These are phyloP conservation scores for Petrolisthes cinctipes DNA, from an alignment of 2,888 invertebrate species.

Conservation along the genomic window DNA sequence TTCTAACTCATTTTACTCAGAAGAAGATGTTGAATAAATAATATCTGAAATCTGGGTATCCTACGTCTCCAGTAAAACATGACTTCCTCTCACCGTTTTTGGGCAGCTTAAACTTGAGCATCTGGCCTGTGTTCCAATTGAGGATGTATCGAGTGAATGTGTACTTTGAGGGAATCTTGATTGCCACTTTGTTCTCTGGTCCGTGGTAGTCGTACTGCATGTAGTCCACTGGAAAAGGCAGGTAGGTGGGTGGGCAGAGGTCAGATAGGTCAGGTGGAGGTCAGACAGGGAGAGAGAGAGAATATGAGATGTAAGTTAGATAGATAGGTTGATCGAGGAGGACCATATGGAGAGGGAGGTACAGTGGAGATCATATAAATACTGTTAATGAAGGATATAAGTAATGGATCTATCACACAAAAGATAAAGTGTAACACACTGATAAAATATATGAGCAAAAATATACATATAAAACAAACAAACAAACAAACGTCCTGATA, in stretches of 20 bases:
- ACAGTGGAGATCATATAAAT: too few relatives aligned
- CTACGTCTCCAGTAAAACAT: background rate
- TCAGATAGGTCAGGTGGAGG: background rate
- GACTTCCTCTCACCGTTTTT: slow-evolving; percentile 21
- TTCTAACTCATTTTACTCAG: too few relatives aligned
- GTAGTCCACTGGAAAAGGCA: slow-evolving; percentile 23
- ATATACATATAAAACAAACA: too few relatives aligned
- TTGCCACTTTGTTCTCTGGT: slow-evolving; percentile 19
- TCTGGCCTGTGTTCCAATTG: slow-evolving; percentile 38
- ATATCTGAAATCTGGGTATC: too few relatives aligned
- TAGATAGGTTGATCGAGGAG: background rate
- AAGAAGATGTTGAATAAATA: too few relatives aligned
- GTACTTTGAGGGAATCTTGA: slow-evolving; percentile 5
- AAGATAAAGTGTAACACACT: too few relatives aligned
- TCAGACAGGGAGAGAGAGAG: background rate
- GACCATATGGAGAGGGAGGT: too few relatives aligned
- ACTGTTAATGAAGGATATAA: too few relatives aligned
- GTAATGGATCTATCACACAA: too few relatives aligned
- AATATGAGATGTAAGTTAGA: background rate
- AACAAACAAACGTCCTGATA: too few relatives aligned
- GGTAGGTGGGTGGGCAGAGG: background rate
- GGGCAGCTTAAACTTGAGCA: background rate
- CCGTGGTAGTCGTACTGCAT: slow-evolving; percentile 29
- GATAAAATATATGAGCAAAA: too few relatives aligned
- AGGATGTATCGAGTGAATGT: background rate